Percentiles rank a stretch among this genome's conserved stretches.
phyloP scores from a whole-genome alignment of 2,888 invertebrate genomes.

The Ypsolopha scabrella region DNA sequence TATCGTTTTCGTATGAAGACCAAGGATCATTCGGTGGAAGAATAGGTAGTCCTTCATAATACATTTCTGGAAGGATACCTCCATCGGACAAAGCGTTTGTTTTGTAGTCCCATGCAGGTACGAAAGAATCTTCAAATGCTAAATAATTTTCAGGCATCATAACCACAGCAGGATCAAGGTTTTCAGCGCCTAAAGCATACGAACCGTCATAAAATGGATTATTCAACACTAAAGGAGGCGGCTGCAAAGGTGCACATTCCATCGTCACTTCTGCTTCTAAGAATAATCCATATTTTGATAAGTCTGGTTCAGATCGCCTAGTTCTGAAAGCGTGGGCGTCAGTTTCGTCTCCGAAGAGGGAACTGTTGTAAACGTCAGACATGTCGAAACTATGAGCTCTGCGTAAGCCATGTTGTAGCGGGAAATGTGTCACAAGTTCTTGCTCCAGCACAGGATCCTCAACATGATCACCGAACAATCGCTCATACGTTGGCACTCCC shows the following conservation, averaged over 20 bases:
- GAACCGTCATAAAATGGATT: conserved; percentile 65
- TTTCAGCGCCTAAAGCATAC: conserved; percentile 39
- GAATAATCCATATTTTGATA: conserved; percentile 52
- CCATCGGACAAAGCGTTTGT: conserved; percentile 39
- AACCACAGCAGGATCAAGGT: conserved; percentile 42
- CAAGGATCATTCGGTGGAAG: conserved; percentile 59
- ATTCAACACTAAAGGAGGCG: conserved; percentile 53
- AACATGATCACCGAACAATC: conserved; percentile 28
- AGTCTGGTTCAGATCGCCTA: conserved; percentile 57
- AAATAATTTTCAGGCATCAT: conserved; percentile 60
- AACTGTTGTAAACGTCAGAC: conserved; percentile 39
- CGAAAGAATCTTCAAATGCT: conserved; percentile 66
- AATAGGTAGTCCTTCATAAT: conserved; percentile 49
- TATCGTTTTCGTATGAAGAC: conserved; percentile 45
- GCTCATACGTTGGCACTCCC: conserved; percentile 46
- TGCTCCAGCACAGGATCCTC: conserved; percentile 18
- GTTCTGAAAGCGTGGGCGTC: conserved; percentile 30
- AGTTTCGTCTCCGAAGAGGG: conserved; percentile 31
- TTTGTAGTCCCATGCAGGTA: conserved; percentile 56
- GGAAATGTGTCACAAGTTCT: conserved; percentile 20
- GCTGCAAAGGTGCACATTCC: conserved; percentile 37
- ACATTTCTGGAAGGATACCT: conserved; percentile 38
- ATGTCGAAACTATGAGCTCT: conserved; percentile 60
- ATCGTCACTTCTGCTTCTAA: conserved; percentile 49
- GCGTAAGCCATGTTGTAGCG: conserved; percentile 35